phyloP scores from a whole-genome alignment of 2,113 vertebrate species.

The Peromyscus maniculatus region DNA sequence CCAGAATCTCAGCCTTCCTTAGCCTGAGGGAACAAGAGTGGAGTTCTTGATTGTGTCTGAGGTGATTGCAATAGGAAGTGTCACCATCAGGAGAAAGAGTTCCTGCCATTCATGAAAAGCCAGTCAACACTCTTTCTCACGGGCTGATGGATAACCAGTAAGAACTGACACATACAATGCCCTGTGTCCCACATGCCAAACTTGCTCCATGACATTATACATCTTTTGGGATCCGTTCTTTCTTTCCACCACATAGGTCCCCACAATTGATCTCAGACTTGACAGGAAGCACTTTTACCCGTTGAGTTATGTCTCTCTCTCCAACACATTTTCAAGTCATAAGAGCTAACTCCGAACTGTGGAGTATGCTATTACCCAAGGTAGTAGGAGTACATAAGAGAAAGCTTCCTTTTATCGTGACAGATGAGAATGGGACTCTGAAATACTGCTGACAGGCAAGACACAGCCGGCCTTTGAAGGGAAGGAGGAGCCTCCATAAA shows the following conservation, averaged over 20 bases:
- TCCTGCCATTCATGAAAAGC: neutral
- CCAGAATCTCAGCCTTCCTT: neutral
- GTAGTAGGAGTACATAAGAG: neutral
- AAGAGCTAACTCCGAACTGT: neutral
- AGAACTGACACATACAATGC: neutral
- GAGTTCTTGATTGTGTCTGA: neutral
- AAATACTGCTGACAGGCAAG: neutral
- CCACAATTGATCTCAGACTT: no score
- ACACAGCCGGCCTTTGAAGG: neutral
- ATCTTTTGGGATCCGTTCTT: neutral
- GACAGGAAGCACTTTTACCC: neutral
- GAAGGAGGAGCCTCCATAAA: neutral
- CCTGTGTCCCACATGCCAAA: neutral
- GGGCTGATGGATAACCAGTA: neutral
- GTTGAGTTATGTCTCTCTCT: neutral
- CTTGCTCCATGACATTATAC: neutral
- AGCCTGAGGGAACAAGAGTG: neutral
- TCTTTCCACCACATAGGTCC: neutral
- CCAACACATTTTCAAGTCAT: neutral
- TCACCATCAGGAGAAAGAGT: neutral
- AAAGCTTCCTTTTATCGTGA: neutral
- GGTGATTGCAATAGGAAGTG: neutral
- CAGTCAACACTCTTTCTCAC: neutral
- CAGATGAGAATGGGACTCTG: neutral
- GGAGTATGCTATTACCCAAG: neutral